Conservation (phyloP, 2,113 vertebrate species). For the Petrocephalus microphthalmus region DNA sequence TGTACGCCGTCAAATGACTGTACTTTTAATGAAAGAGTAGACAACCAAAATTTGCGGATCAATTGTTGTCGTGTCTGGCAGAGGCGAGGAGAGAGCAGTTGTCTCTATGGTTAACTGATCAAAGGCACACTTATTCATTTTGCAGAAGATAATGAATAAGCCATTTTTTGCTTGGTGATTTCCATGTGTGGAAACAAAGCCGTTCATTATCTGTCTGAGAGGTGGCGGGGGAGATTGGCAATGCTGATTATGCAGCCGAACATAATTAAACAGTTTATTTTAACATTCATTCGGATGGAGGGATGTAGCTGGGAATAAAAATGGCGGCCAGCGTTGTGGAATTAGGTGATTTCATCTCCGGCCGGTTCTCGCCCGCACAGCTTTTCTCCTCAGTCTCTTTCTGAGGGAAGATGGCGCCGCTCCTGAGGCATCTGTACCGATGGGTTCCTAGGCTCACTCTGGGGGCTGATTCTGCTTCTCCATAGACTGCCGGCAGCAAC, state of each 20-base stretch:
- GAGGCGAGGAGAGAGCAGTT: constrained; percentile 16
- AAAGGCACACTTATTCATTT: constrained; percentile 34
- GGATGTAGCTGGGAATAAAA: constrained; percentile 13
- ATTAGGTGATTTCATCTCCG: neutral
- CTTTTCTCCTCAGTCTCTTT: constrained; percentile 15
- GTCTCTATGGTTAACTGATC: constrained; percentile 31
- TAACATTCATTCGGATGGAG: constrained; percentile 22
- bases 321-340: neutral
- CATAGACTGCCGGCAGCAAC: neutral
- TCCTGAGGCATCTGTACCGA: constrained; percentile 8
- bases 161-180: constrained; percentile 18
- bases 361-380: neutral
- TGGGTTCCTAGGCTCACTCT: constrained; percentile 5
- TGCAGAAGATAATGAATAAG: constrained; percentile 30
- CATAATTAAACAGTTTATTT: constrained; percentile 15
- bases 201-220: constrained; percentile 21
- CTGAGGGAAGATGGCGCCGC: constrained; percentile 10
- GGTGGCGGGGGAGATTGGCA: constrained; percentile 25
- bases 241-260: constrained; percentile 28
- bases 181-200: constrained; percentile 27
- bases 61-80: constrained; percentile 34
- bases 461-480: neutral
- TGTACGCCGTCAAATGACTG: constrained; percentile 28
- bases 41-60: constrained; percentile 36
- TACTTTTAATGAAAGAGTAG: constrained; percentile 24